Conservation (phyloP, 2,797 vertebrate species). For the Simalia tracyae region DNA sequence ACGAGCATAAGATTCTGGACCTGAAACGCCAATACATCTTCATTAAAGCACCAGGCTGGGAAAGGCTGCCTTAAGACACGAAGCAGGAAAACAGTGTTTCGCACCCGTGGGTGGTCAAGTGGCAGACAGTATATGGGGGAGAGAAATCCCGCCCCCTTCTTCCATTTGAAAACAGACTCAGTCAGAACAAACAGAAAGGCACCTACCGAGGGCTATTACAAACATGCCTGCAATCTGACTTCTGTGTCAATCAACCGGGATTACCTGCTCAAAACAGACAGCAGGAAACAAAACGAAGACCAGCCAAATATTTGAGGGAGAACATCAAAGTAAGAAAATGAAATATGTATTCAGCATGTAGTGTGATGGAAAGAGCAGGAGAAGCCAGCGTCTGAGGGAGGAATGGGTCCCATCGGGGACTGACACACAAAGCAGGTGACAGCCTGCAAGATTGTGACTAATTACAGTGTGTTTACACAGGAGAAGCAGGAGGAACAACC, state of each 20-base stretch:
- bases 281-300: not conserved
- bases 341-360: not conserved
- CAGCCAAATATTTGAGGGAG: constrained; percentile 20
- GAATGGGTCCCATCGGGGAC: not conserved
- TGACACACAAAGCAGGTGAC: constrained; percentile 26
- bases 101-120: not conserved
- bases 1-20: not conserved
- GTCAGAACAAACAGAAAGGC: not conserved
- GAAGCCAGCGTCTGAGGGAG: constrained; percentile 26
- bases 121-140: not conserved
- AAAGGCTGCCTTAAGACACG: not conserved
- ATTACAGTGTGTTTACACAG: constrained; percentile 12
- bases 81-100: not conserved
- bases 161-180: not conserved
- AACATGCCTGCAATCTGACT: not conserved
- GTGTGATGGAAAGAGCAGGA: constrained; percentile 4
- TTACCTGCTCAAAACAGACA: not conserved
- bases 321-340: constrained; percentile 6
- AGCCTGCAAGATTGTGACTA: not conserved
- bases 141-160: not conserved
- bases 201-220: not conserved
- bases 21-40: not conserved
- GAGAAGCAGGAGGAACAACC: constrained; percentile 26
- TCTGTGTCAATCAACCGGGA: not conserved
- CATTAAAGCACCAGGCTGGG: not conserved